Evolutionary conservation across 2,888 invertebrate genomes (phyloP), one percentile per base, ranked within the genome.

Genomic region (Oxystoma pomonae): DNA sequence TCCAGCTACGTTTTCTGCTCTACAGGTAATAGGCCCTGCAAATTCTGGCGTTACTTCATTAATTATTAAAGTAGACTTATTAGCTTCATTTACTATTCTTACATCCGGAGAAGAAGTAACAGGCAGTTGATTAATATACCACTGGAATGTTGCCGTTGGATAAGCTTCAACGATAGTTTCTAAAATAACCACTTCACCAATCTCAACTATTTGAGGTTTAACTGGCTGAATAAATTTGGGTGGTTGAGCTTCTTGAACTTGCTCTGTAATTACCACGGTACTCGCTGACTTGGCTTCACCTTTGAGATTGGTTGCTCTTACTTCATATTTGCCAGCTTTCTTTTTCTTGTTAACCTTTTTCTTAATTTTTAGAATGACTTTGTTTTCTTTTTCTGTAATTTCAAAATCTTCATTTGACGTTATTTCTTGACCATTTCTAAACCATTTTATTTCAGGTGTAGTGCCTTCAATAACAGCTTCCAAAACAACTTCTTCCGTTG

Each of bases 1-100:
- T 9, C 96, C 96, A 58, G 89, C 90, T 58, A 90, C 91, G 78
- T 96, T 96, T 80, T 94, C 92, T 1, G 96, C 96, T 73, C 92
- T 85, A 73, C 95, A 95, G 18, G 92, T 94, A 72, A 93, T 90
- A 21, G 89, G 85, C 20, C 94, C 95, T 62, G 86, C 82, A 71
- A 85, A 85, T 76, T 91, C 88, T 63, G 86, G 82, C 62, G 84
- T 85, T 57, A 90, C 85, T 74, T 90, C 87, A 73, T 89, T 87
- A 65, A 94, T 88, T 68, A 92, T 82, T 18, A 95, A 82, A 62
- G 91, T 87, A n/a, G 94, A 92, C 73, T 87, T 86, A 75, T 94
- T 94, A 52, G 88, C 88, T 74, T 85, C 85, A 16, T 90, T 89
- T 7, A 90, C 86, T 69, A 92, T 88, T 71, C 90, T 86, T 68